A percentile compares a stretch with the other conserved stretches of the same genome.
Conservation (phyloP, 2,888 invertebrate genomes). For the Callimorpha dominula region DNA sequence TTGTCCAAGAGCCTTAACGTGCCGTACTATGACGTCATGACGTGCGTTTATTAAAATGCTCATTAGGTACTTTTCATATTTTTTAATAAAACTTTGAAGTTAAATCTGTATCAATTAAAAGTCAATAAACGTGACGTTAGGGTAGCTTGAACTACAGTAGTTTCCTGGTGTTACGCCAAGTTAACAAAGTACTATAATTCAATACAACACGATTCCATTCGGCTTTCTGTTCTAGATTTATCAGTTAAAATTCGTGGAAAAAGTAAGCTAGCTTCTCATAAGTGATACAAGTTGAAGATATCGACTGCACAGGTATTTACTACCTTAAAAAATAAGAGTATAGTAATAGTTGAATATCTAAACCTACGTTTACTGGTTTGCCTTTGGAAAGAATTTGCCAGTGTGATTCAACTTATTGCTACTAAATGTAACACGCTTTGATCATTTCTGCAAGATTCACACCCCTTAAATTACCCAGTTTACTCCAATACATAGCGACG, state of each 20-base stretch:
- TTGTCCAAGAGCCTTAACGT: no score
- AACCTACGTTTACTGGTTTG: not conserved
- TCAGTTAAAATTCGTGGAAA: not conserved
- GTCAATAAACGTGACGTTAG: no score
- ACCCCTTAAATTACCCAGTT: not conserved
- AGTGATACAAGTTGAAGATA: not conserved
- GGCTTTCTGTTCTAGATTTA: not conserved
- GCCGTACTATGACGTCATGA: not conserved
- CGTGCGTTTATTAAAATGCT: no score
- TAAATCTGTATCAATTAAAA: no score
- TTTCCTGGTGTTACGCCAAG: not conserved
- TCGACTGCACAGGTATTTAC: not conserved
- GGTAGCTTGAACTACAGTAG: not conserved
- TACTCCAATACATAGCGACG: not conserved
- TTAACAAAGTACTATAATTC: not conserved
- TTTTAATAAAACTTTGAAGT: no score
- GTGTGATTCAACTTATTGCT: not conserved
- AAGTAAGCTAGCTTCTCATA: not conserved
- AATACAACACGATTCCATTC: not conserved
- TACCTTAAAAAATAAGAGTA: not conserved
- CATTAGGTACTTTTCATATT: no score
- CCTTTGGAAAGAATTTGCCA: not conserved
- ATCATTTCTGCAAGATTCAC: not conserved
- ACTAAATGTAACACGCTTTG: not conserved
- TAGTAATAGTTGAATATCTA: not conserved